Base-by-base conservation (phyloP, 2,888 invertebrate species). In the Philereme vetulata region DNA sequence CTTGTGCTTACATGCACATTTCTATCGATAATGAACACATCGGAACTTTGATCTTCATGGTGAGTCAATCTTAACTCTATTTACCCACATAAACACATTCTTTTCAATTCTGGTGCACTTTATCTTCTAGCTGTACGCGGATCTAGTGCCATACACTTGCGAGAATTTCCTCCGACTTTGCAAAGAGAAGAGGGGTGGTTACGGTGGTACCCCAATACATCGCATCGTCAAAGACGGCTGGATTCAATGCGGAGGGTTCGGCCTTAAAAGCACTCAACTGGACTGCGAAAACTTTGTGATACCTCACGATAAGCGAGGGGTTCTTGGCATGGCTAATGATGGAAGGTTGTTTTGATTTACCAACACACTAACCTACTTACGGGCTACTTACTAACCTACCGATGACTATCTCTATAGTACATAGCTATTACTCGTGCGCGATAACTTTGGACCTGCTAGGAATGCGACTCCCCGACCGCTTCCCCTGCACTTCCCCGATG, bases 241-340 rank as follows among this genome's bases (percentile, higher is more conserved):
- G 96, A 93, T 96, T 40, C 96, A 96, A 76, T 94, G 94, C 56
- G 96, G 95, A 36, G 93, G 93, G 1, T 92, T 76, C 65, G 83
- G 85, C 3, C 68, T 93, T 21, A 84, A 90, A 65, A 80, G 78
- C 42, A 74, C 77, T 0, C 76, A 80, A 0, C 81, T 94, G 73
- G 81, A 86, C 9, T 95, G 95, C 76, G 96, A 96, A 81, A 95
- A 94, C 71, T 96, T 95, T 78, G 92, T 93, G 9, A 84, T 96
- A 33, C 93, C 93, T 1, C 95, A 95, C 74, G 93, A 95, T 70
- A 88, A 92, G 72, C 88, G 95, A 56, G 96, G 96, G 0, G 93
- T 96, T 8, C 81, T 96, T n/a, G 94, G 95, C 11, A 95, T 95
- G 94, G 95, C 95, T 54, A 95, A 96, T 77, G 91, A 93, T 77